These are phyloP conservation scores for Zonotrichia leucophrys DNA, from an alignment of 2,113 vertebrate species.

Conservation along the genomic window DNA sequence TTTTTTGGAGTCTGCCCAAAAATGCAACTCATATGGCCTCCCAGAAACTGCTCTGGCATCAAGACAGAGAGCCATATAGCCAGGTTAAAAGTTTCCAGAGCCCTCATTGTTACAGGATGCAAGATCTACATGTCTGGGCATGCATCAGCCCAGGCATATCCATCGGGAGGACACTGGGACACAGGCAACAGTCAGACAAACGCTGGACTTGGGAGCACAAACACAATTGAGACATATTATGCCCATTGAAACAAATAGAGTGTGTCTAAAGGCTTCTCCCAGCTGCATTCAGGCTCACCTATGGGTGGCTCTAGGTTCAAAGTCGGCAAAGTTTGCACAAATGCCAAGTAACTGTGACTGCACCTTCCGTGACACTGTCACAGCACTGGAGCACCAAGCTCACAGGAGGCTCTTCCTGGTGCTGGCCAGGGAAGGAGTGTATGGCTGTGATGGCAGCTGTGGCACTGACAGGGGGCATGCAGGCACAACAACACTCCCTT, in stretches of 20 bases:
- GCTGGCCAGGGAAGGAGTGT: background rate
- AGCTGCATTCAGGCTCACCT: background rate
- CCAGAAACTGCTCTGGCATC: background rate
- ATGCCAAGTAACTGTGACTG: background rate
- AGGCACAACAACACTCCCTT: background rate
- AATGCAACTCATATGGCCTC: background rate
- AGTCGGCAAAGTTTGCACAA: background rate
- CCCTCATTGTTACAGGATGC: background rate
- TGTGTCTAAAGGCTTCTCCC: background rate
- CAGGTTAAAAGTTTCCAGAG: background rate
- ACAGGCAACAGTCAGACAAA: background rate
- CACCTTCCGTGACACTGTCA: accelerated
- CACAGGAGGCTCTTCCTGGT: accelerated
- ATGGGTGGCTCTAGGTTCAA: background rate
- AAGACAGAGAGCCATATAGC: background rate
- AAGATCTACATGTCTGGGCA: background rate
- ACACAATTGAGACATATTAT: background rate
- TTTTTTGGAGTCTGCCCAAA: background rate
- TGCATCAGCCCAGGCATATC: background rate
- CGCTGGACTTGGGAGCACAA: background rate
- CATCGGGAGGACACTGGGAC: accelerated
- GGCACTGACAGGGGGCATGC: background rate
- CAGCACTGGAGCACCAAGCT: background rate
- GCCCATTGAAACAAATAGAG: background rate
- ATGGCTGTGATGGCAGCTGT: background rate